A percentile compares a stretch with the other conserved stretches of the same genome.
phyloP scores from a whole-genome alignment of 2,888 invertebrate genomes.

The Horisme vitalbata region DNA sequence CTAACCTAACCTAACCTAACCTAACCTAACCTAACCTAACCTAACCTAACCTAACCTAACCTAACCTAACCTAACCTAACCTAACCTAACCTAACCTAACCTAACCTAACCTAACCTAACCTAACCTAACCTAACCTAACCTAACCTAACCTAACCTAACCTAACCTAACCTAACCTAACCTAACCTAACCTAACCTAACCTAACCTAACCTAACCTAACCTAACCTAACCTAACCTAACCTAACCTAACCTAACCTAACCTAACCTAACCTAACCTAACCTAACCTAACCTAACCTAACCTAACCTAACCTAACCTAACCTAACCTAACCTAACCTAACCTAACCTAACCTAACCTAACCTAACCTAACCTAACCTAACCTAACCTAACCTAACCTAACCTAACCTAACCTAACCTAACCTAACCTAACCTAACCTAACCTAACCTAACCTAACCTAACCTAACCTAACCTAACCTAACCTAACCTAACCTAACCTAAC shows the following conservation, averaged over 20 bases:
- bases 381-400: slow-evolving; percentile 13
- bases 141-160: slow-evolving; percentile 32
- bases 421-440: slow-evolving; percentile 15
- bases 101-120: slow-evolving; percentile 30
- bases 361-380: slow-evolving; percentile 12
- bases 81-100: slow-evolving; percentile 26
- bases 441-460: slow-evolving; percentile 14
- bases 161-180: slow-evolving; percentile 21
- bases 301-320: slow-evolving; percentile 8
- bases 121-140: slow-evolving; percentile 31
- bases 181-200: slow-evolving; percentile 8
- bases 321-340: slow-evolving; percentile 9
- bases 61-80: slow-evolving; percentile 21
- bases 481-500: slow-evolving; percentile 13
- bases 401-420: slow-evolving; percentile 12
- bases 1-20: slow-evolving; percentile 31
- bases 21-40: slow-evolving; percentile 30
- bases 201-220: slow-evolving; percentile 8
- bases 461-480: slow-evolving; percentile 15
- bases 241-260: slow-evolving; percentile 8
- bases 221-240: slow-evolving; percentile 7
- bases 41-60: slow-evolving; percentile 13
- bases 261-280: slow-evolving; percentile 8
- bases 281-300: slow-evolving; percentile 8
- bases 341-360: slow-evolving; percentile 10